phyloP scores from a whole-genome alignment of 1,140 invertebrate species.

The Oryzaephilus surinamensis region DNA sequence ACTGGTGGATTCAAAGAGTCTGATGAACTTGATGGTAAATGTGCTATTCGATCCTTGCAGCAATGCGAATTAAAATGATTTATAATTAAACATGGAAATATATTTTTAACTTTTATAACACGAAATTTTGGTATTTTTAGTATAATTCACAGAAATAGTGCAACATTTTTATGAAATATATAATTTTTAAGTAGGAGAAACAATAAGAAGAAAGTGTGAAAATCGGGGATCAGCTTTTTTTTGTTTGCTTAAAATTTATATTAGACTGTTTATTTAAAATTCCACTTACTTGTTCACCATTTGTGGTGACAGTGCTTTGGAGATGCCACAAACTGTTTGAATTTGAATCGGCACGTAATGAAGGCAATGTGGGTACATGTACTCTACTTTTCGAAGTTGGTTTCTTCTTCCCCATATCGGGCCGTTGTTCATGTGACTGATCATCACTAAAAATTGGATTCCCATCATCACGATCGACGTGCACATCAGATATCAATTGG shows the following conservation, averaged over 20 bases:
- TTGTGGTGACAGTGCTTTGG: constrained; percentile 26
- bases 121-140: no score
- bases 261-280: no score
- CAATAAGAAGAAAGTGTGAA: no score
- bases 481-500: constrained; percentile 25
- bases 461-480: constrained; percentile 19
- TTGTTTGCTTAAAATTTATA: no score
- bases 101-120: neutral
- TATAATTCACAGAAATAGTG: neutral
- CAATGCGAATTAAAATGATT: no score
- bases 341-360: constrained; percentile 18
- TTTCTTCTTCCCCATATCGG: constrained; percentile 42
- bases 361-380: constrained; percentile 24
- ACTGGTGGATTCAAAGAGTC: constrained; percentile 26
- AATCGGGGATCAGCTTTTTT: no score
- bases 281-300: constrained; percentile 28
- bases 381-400: constrained; percentile 24
- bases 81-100: neutral
- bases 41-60: constrained; percentile 28
- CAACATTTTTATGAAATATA: neutral
- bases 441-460: constrained; percentile 42
- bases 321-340: constrained; percentile 13
- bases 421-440: constrained; percentile 50
- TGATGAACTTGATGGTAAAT: constrained; percentile 28
- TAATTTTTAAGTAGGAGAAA: neutral